Conservation (phyloP, 2,797 vertebrate species). For the Halcyon badia region DNA sequence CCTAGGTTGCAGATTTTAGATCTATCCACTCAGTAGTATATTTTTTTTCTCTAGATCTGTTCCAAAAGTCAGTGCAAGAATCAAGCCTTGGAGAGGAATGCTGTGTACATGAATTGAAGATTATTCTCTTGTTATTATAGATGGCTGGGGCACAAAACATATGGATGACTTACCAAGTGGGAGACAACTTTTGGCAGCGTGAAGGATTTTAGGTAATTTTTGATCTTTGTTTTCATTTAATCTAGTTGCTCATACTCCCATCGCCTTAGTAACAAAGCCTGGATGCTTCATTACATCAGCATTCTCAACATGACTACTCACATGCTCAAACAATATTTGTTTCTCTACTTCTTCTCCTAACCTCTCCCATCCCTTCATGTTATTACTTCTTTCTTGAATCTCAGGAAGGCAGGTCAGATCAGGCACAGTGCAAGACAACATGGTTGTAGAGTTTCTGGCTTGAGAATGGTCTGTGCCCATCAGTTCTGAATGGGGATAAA, state of each 20-base stretch:
- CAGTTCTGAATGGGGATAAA: not conserved
- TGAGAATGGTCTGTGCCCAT: not conserved
- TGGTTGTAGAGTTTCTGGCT: not conserved
- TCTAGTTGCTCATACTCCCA: not conserved
- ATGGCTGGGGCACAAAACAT: not conserved
- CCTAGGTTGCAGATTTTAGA: not conserved
- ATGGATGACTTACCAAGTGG: not conserved
- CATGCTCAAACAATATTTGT: not conserved
- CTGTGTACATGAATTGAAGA: not conserved
- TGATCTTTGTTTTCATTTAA: not conserved
- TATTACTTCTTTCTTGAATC: not conserved
- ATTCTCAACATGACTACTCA: not conserved
- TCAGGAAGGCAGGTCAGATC: not conserved
- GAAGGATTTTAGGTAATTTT: not conserved
- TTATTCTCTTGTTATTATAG: not conserved
- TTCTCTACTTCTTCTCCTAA: not conserved
- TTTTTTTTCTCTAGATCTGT: not conserved
- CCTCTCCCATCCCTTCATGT: not conserved
- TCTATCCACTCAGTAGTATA: not conserved
- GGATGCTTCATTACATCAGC: not conserved
- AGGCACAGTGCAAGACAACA: not conserved
- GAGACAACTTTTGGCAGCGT: not conserved
- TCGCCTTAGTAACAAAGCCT: not conserved
- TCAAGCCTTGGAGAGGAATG: not conserved
- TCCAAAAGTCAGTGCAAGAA: not conserved